Percentiles rank a stretch among this genome's conserved stretches.
Conservation (phyloP, 2,797 vertebrate species). For the Buphagus erythrorhynchus region DNA sequence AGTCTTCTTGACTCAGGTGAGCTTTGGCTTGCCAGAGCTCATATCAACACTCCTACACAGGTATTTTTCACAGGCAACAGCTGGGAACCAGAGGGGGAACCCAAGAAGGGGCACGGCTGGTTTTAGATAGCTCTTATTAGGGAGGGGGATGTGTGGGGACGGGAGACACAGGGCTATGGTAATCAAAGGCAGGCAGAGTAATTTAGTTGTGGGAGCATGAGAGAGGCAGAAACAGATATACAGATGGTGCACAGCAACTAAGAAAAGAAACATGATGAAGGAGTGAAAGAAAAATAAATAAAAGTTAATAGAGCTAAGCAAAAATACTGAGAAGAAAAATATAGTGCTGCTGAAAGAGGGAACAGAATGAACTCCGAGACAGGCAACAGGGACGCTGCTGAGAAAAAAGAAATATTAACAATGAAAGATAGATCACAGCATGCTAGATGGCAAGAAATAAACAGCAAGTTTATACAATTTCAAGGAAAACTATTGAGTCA, state of each 20-base stretch:
- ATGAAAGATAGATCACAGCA: constrained; percentile 63
- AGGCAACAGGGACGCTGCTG: constrained; percentile 22
- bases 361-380: constrained; percentile 51
- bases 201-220: background rate
- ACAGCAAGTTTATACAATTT: constrained; percentile 67
- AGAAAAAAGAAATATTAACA: constrained; percentile 59
- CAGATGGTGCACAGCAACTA: constrained; percentile 40
- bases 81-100: background rate
- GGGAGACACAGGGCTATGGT: background rate
- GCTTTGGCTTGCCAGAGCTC: background rate
- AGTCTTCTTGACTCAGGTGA: background rate
- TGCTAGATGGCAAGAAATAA: constrained; percentile 61
- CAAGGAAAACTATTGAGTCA: constrained; percentile 53
- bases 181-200: background rate
- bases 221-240: constrained; percentile 45
- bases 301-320: constrained; percentile 73
- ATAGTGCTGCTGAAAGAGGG: constrained; percentile 22
- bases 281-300: constrained; percentile 68
- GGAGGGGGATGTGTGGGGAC: background rate
- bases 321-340: constrained; percentile 65
- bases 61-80: constrained; percentile 17
- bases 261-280: constrained; percentile 61
- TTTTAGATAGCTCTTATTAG: background rate
- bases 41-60: background rate
- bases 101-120: background rate